phyloP scores from a whole-genome alignment of 2,113 vertebrate species.

The Holacanthus passer region DNA sequence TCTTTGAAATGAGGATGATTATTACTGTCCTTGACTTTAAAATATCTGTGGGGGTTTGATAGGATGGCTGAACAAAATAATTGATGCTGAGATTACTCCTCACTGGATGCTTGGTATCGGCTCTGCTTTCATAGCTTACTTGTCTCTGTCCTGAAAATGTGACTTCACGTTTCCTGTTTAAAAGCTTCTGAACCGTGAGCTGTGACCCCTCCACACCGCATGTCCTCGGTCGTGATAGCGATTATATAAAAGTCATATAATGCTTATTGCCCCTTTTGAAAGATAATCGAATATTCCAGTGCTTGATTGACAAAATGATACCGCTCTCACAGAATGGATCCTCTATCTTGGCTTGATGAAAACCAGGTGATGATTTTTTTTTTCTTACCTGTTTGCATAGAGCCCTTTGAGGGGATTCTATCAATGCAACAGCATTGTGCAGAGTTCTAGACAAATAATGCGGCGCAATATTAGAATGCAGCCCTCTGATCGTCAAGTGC shows the following conservation, averaged over 20 bases:
- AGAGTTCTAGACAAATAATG: slow-evolving; percentile 50
- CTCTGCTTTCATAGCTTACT: slow-evolving; percentile 1
- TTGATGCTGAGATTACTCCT: slow-evolving; percentile 28
- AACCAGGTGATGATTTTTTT: slow-evolving; percentile 34
- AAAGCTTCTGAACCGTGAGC: not conserved
- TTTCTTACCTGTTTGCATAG: slow-evolving; percentile 48
- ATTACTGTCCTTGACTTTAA: slow-evolving; percentile 17
- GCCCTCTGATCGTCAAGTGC: slow-evolving; percentile 72
- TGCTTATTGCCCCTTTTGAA: not conserved
- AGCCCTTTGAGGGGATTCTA: slow-evolving; percentile 52
- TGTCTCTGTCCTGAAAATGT: slow-evolving; percentile 22
- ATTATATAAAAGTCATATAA: slow-evolving; percentile 10
- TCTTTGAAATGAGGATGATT: slow-evolving; percentile 16
- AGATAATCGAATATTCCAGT: slow-evolving; percentile 3
- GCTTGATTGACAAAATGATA: slow-evolving; percentile 40
- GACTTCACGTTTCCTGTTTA: slow-evolving; percentile 1
- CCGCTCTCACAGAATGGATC: slow-evolving; percentile 21
- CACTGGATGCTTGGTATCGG: not conserved
- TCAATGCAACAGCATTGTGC: slow-evolving; percentile 59
- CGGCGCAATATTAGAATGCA: slow-evolving; percentile 62
- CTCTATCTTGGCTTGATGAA: slow-evolving; percentile 36
- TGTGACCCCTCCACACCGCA: not conserved
- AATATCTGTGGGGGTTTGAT: slow-evolving; percentile 34
- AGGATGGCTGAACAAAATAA: slow-evolving; percentile 29
- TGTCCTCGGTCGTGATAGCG: slow-evolving; percentile 11